A percentile compares a stretch with the other conserved stretches of the same genome.
phyloP scores from a whole-genome alignment of 2,113 vertebrate genomes.

The Misgurnus anguillicaudatus region DNA sequence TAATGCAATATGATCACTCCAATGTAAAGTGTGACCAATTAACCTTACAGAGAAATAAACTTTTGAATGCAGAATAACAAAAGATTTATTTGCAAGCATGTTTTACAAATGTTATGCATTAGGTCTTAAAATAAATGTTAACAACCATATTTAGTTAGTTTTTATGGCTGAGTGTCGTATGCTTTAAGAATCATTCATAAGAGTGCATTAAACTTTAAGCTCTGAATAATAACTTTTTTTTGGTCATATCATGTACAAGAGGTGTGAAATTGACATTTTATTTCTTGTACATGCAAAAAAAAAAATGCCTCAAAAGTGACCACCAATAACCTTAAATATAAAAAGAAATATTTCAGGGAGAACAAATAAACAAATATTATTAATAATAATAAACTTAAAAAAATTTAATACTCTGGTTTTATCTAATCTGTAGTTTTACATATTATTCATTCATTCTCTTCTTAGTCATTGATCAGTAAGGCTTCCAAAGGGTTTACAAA shows the following conservation, averaged over 20 bases:
- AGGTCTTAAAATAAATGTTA: conserved; percentile 49
- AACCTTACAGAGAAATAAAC: not conserved
- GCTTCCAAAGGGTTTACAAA: not conserved
- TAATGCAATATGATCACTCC: not conserved
- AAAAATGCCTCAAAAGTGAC: not conserved
- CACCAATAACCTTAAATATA: conserved; percentile 12
- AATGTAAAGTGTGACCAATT: not conserved
- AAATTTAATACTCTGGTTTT: not conserved
- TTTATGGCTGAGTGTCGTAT: conserved; percentile 60
- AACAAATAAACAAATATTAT: not conserved
- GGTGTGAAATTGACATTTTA: conserved; percentile 17
- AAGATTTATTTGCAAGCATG: conserved; percentile 65
- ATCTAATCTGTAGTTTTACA: not conserved
- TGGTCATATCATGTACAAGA: conserved; percentile 56
- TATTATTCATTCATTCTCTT: not conserved
- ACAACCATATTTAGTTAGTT: conserved; percentile 52
- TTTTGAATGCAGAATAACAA: conserved; percentile 49
- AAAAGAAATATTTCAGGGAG: not conserved
- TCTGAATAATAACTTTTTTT: conserved; percentile 39
- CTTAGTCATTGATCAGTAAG: not conserved
- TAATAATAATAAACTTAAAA: not conserved
- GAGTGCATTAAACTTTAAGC: conserved; percentile 58
- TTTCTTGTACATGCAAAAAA: conserved; percentile 11
- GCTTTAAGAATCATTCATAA: conserved; percentile 52
- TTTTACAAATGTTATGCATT: conserved; percentile 60